Base-by-base conservation (phyloP, 2,113 vertebrate genomes). In the Gallinago undulata region DNA sequence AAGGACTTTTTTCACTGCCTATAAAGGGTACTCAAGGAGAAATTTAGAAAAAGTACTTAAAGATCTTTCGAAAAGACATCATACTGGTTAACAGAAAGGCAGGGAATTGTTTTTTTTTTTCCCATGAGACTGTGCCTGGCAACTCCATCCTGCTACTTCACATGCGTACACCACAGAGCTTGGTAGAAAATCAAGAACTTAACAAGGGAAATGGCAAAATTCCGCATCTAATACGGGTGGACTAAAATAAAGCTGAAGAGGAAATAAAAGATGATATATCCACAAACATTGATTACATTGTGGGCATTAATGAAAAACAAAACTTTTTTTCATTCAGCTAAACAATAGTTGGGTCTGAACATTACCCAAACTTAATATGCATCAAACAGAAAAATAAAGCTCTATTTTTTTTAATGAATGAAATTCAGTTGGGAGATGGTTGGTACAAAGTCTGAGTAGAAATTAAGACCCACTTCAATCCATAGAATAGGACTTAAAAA, bases 181-280 rank as follows among this genome's bases (percentile, higher is more conserved):
- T 70, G n/a, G 17, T 55, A 70, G 79, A 75, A 81, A 76, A 83
- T 16, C 12, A 83, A 79, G 48, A 89, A 59, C 11, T 78, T 67
- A 37, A 41, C 41, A 92, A 78, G 15, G 56, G 31, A 93, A 90
- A 69, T 73, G 24, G 35, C 39, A 92, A 89, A 84, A 76, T 37
- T 43, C 73, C 5, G 10, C n/a, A 21, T 57, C 45, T 72, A 67
- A 45, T 72, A 75, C 0, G 8, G n/a, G 11, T 59, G 41, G 63
- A 62, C 50, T 70, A 56, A 95, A 94, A 93, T 9, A 39, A 82
- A 95, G 76, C 80, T 35, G 39, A 83, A 88, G 59, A 63, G 41
- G 73, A 96, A 94, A 95, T 60, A 70, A 81, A 93, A 91, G 17
- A 82, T 51, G 7, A 68, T 87, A 62, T 90, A 95, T 63, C 41